Percentiles rank a stretch among this genome's conserved stretches.
Conservation (phyloP, 1,140 invertebrate genomes). For the Zaprionus ornatus region DNA sequence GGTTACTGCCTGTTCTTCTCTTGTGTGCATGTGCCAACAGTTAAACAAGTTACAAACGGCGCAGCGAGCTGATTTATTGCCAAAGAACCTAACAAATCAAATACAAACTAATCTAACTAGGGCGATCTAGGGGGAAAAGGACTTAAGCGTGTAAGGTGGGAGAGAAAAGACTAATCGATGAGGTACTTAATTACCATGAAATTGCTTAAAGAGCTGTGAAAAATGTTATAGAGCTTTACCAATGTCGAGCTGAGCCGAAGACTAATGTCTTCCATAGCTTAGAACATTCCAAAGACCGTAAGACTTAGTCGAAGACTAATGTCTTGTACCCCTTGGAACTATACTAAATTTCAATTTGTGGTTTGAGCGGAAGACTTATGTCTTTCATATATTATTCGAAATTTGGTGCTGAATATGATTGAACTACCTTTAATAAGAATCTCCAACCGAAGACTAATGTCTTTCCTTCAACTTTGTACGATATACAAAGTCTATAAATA, state of each 20-base stretch:
- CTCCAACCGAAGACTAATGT: not conserved
- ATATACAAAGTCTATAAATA: too few relatives aligned
- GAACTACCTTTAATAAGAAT: not conserved
- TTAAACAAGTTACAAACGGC: slow-evolving; percentile 25
- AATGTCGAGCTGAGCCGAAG: not conserved
- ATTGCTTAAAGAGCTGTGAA: not conserved
- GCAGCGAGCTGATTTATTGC: slow-evolving; percentile 37
- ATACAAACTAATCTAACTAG: slow-evolving; percentile 31
- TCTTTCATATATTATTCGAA: too few relatives aligned
- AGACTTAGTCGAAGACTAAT: not conserved
- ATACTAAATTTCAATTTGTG: too few relatives aligned
- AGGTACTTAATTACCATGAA: not conserved
- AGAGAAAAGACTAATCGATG: not conserved
- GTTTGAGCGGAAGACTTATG: too few relatives aligned
- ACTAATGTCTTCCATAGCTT: not conserved
- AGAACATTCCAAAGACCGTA: not conserved
- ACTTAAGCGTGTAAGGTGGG: too few relatives aligned
- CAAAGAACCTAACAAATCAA: slow-evolving; percentile 22
- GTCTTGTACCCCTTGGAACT: too few relatives aligned
- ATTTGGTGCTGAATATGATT: not conserved
- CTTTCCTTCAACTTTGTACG: too few relatives aligned
- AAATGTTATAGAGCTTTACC: not conserved
- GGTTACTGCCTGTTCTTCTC: slow-evolving; percentile 17
- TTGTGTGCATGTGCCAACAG: slow-evolving; percentile 36
- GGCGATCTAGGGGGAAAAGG: slow-evolving; percentile 18